Percentiles rank a stretch among this genome's conserved stretches.
Evolutionary conservation across 2,888 invertebrate species (phyloP).

Genomic region (Chalcosyrphus nemorum): DNA sequence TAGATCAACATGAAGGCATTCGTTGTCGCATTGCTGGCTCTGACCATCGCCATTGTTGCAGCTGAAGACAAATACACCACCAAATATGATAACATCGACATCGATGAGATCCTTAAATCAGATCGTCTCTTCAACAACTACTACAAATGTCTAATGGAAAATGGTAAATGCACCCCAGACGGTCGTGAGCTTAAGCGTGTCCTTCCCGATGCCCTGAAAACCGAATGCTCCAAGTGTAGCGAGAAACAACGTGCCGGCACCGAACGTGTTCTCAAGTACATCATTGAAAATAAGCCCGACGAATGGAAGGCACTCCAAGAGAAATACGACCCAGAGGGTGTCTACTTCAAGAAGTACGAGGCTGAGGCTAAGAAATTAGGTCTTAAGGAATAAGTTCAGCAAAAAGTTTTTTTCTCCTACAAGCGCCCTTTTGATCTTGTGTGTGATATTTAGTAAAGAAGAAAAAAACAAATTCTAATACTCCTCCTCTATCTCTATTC

Average conservation of each 20-base stretch:
- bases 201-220: conserved; percentile 88
- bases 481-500: conserved; percentile 48
- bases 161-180: conserved; percentile 86
- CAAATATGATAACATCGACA: conserved; percentile 87
- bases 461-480: conserved; percentile 38
- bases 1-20: conserved; percentile 82
- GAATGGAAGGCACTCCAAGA: conserved; percentile 86
- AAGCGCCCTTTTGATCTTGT: conserved; percentile 34
- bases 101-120: conserved; percentile 86
- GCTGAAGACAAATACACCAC: conserved; percentile 84
- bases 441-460: conserved; percentile 60
- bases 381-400: conserved; percentile 76
- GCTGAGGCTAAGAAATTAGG: conserved; percentile 84
- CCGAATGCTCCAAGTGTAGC: conserved; percentile 87
- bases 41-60: conserved; percentile 81
- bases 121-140: conserved; percentile 86
- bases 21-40: conserved; percentile 81
- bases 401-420: not conserved
- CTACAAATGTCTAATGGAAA: conserved; percentile 85
- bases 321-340: conserved; percentile 87
- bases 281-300: conserved; percentile 86
- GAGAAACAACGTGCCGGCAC: conserved; percentile 86
- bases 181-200: conserved; percentile 87
- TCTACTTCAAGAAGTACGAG: conserved; percentile 86
- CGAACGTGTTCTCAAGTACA: conserved; percentile 85